Percentiles rank a stretch among this genome's conserved stretches.
These are phyloP conservation scores for Phenganax marumi DNA, from an alignment of 92 coral and sea anemone species.

Conservation along the genomic window DNA sequence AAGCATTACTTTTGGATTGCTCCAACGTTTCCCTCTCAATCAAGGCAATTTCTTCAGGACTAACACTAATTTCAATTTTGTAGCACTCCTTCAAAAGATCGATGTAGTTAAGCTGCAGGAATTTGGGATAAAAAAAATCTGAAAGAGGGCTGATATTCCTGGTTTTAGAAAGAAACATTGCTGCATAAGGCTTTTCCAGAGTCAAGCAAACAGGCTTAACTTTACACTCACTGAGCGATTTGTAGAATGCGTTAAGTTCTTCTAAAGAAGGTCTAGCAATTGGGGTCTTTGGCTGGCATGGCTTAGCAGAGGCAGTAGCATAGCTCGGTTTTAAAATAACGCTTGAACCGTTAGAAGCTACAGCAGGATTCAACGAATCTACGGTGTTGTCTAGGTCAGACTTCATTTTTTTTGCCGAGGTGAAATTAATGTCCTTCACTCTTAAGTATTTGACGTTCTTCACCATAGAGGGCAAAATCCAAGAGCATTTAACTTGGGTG, in stretches of 20 bases:
- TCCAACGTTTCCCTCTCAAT: constrained; percentile 50
- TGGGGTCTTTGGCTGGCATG: constrained; percentile 28
- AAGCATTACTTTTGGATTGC: too few species aligned
- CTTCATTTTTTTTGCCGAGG: constrained; percentile 53
- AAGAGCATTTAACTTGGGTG: constrained; percentile 60
- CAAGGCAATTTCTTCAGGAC: constrained; percentile 44
- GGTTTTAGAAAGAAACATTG: background rate
- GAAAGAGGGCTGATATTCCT: background rate
- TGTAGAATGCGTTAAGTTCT: constrained; percentile 44
- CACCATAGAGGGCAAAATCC: constrained; percentile 54
- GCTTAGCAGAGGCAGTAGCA: constrained; percentile 18
- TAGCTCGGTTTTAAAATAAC: background rate
- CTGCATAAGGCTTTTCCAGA: background rate
- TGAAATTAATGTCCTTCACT: constrained; percentile 54
- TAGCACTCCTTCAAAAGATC: constrained; percentile 50
- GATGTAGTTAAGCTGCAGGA: constrained; percentile 50
- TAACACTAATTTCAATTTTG: too few species aligned
- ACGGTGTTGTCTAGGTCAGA: constrained; percentile 41
- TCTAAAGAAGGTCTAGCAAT: constrained; percentile 41
- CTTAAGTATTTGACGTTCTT: constrained; percentile 47
- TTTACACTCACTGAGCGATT: too few species aligned
- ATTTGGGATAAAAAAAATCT: constrained; percentile 4
- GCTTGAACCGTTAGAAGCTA: too few species aligned
- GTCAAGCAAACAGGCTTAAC: too few species aligned
- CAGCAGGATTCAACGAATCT: background rate